Conservation (phyloP, 2,797 vertebrate genomes). For the Protonibea diacanthus region DNA sequence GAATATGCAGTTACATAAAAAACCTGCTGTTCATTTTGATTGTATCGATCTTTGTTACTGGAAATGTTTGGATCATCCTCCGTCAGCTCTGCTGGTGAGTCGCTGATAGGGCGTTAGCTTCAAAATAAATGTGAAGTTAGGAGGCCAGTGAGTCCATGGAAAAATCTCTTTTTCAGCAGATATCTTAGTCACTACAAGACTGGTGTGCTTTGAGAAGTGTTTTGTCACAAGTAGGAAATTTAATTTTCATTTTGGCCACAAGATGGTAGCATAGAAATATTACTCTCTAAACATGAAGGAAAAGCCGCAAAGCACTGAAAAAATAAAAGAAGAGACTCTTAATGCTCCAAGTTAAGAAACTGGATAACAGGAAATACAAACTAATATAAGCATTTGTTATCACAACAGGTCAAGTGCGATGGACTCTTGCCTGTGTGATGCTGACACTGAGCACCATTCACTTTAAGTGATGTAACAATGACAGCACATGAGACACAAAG, state of each 20-base stretch:
- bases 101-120: too few relatives aligned
- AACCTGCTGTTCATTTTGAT: too few relatives aligned
- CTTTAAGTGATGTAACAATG: not conserved
- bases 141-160: too few relatives aligned
- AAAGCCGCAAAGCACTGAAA: not conserved
- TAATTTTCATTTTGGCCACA: constrained; percentile 35
- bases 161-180: too few relatives aligned
- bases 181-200: too few relatives aligned
- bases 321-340: not conserved
- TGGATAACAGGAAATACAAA: not conserved
- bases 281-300: not conserved
- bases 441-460: not conserved
- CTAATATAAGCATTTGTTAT: not conserved
- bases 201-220: too few relatives aligned
- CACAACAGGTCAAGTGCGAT: not conserved
- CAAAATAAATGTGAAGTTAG: too few relatives aligned
- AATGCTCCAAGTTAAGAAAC: not conserved
- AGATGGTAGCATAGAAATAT: constrained; percentile 59
- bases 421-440: not conserved
- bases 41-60: too few relatives aligned
- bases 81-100: too few relatives aligned
- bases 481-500: not conserved
- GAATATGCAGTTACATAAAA: too few relatives aligned
- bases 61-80: too few relatives aligned
- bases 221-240: too few relatives aligned